Conservation (phyloP, 2,888 invertebrate species). For the Morpho deidamia region DNA sequence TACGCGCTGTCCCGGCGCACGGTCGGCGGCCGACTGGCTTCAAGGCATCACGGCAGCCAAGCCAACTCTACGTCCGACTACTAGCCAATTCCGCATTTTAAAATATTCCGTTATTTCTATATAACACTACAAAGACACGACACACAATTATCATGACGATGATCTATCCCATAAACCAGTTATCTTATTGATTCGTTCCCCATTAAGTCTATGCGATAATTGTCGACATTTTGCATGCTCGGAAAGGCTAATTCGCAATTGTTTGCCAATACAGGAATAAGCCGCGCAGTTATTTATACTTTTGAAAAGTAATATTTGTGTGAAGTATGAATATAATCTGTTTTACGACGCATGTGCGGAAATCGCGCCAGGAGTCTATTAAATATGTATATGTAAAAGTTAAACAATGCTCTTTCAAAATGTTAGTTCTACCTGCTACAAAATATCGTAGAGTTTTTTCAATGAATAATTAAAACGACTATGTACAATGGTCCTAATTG, state of each 20-base stretch:
- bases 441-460: not conserved
- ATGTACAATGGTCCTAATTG: slow-evolving; percentile 2
- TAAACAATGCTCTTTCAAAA: too few relatives aligned
- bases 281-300: not conserved
- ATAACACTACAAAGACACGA: slow-evolving; percentile 33
- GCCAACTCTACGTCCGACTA: slow-evolving; percentile 52
- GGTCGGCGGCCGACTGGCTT: slow-evolving; percentile 69
- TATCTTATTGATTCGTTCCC: slow-evolving; percentile 25
- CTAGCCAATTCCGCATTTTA: slow-evolving; percentile 74
- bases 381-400: too few relatives aligned
- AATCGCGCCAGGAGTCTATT: not conserved
- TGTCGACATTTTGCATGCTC: not conserved
- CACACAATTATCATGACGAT: slow-evolving; percentile 38
- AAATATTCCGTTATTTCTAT: slow-evolving; percentile 68
- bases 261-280: slow-evolving; percentile 1
- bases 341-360: not conserved
- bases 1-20: slow-evolving; percentile 65
- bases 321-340: not conserved
- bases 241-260: not conserved
- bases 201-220: slow-evolving; percentile 14
- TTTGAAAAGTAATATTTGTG: not conserved
- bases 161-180: slow-evolving; percentile 25
- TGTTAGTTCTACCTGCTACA: too few relatives aligned
- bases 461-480: not conserved
- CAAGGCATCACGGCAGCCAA: slow-evolving; percentile 23